A percentile compares a stretch with the other conserved stretches of the same genome.
These are phyloP conservation scores for Cecropterus lyciades DNA, from an alignment of 1,140 invertebrate genomes.

Conservation along the genomic window DNA sequence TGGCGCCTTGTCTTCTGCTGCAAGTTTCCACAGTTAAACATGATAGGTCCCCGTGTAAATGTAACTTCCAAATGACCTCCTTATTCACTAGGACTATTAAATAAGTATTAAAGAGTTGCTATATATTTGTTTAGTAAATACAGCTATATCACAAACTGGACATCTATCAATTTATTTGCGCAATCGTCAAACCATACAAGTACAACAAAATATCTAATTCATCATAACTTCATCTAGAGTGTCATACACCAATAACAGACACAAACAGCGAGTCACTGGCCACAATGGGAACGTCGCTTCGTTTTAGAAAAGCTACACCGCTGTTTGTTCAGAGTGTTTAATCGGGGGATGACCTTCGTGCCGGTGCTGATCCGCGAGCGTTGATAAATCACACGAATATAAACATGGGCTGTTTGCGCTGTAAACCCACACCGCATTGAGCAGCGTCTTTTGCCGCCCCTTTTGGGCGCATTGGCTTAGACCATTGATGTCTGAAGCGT, in stretches of 20 bases:
- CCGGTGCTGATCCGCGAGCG: constrained; percentile 58
- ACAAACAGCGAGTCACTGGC: constrained; percentile 28
- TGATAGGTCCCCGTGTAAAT: no score
- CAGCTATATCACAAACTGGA: background rate
- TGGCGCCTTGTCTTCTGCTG: no score
- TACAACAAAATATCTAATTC: constrained; percentile 1
- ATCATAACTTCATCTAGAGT: background rate
- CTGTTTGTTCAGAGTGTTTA: constrained; percentile 57
- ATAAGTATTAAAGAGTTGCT: no score
- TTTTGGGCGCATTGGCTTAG: background rate
- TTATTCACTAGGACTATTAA: no score
- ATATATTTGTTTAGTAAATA: background rate
- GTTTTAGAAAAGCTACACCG: constrained; percentile 42
- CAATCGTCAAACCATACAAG: background rate
- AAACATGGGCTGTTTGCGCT: constrained; percentile 59
- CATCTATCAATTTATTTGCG: background rate
- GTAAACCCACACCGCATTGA: constrained; percentile 44
- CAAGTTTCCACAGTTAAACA: no score
- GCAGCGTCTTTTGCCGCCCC: background rate
- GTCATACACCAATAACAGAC: constrained; percentile 7
- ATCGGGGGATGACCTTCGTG: constrained; percentile 55
- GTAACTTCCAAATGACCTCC: no score
- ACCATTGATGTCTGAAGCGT: background rate
- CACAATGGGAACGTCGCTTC: constrained; percentile 27
- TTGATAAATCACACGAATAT: constrained; percentile 72